Conservation (phyloP, 2,113 vertebrate genomes). For the Australoheros scitulus region DNA sequence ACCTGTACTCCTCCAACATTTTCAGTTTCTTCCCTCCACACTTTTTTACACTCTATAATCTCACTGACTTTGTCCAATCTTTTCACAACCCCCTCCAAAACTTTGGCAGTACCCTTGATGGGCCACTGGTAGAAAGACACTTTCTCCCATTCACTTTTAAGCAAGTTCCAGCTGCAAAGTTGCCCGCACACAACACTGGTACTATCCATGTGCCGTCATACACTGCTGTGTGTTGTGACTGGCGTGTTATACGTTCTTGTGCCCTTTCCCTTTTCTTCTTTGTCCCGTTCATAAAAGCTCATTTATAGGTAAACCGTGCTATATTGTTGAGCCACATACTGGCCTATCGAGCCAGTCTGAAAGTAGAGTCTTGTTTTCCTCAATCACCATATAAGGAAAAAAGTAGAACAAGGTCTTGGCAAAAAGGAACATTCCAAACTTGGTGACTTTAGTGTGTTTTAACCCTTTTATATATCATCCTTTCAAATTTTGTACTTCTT, state of each 20-base stretch:
- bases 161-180: constrained; percentile 10
- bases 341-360: constrained; percentile 3
- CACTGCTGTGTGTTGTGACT: constrained; percentile 34
- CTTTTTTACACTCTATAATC: background rate
- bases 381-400: constrained; percentile 65
- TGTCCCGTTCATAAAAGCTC: constrained; percentile 32
- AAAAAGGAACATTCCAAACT: constrained; percentile 67
- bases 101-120: constrained; percentile 15
- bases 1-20: background rate
- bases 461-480: constrained; percentile 51
- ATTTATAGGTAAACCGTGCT: constrained; percentile 18
- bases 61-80: constrained; percentile 1
- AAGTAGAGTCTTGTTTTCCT: constrained; percentile 33
- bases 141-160: constrained; percentile 38
- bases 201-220: constrained; percentile 10
- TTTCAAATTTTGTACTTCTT: constrained; percentile 69
- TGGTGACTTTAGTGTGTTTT: constrained; percentile 49
- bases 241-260: constrained; percentile 5
- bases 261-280: background rate
- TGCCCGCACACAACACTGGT: constrained; percentile 12
- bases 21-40: background rate
- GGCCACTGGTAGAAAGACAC: constrained; percentile 58
- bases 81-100: background rate
- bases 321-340: constrained; percentile 36
- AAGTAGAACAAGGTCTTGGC: constrained; percentile 70